Conservation (phyloP, 2,113 vertebrate species). For the Cheirogaleus medius region DNA sequence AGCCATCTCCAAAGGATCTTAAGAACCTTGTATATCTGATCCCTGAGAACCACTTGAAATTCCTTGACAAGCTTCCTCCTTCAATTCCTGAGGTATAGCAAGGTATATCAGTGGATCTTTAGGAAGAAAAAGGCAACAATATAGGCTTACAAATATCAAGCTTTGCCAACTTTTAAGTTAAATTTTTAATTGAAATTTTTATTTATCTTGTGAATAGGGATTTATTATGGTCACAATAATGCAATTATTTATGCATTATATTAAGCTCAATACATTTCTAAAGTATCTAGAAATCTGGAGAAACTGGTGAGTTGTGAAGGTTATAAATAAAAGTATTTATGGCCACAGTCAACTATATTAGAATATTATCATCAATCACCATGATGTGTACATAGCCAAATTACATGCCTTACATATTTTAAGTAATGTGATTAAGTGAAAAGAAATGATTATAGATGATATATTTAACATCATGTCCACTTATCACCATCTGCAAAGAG, state of each 20-base stretch:
- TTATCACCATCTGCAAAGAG: slow-evolving; percentile 1
- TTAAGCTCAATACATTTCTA: slow-evolving; percentile 61
- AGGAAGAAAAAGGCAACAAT: background rate
- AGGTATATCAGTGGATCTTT: background rate
- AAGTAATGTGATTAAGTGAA: slow-evolving; percentile 23
- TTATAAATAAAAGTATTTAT: slow-evolving; percentile 42
- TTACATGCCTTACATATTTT: background rate
- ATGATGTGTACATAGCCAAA: background rate
- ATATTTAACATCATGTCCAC: background rate
- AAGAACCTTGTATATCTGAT: background rate
- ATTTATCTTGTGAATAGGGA: slow-evolving; percentile 7
- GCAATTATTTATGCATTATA: slow-evolving; percentile 64
- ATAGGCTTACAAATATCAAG: background rate
- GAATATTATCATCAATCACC: slow-evolving; percentile 66
- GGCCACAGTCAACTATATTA: slow-evolving; percentile 43
- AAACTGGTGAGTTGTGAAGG: slow-evolving; percentile 41
- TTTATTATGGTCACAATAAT: background rate
- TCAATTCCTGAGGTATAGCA: background rate
- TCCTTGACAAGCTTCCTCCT: background rate
- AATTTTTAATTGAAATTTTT: background rate
- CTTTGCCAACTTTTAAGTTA: background rate
- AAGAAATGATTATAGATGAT: background rate
- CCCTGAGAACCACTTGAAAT: background rate
- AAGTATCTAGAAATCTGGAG: slow-evolving; percentile 43
- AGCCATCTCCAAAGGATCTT: background rate